phyloP scores from a whole-genome alignment of 2,888 invertebrate genomes.

The Drosophila niveifrons region DNA sequence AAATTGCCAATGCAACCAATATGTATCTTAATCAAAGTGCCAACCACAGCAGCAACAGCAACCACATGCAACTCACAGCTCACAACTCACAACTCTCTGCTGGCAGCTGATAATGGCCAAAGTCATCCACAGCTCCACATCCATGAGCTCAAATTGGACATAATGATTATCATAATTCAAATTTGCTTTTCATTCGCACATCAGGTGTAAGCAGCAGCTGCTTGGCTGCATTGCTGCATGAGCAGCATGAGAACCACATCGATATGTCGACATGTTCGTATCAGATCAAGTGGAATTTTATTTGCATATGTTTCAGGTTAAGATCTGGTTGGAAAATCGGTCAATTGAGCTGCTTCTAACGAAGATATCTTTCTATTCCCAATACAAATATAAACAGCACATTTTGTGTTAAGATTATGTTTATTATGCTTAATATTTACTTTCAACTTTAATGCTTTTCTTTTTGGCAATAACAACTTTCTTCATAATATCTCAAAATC shows the following conservation, averaged over 20 bases:
- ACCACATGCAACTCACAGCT: not conserved
- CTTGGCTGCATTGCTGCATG: too few relatives aligned
- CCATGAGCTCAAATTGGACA: slow-evolving; percentile 8
- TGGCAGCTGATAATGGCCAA: slow-evolving; percentile 23
- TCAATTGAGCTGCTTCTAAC: too few relatives aligned
- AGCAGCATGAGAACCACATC: not conserved
- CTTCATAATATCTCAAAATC: too few relatives aligned
- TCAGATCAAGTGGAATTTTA: not conserved
- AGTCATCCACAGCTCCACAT: slow-evolving; percentile 3
- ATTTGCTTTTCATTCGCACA: slow-evolving; percentile 6
- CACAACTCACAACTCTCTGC: not conserved
- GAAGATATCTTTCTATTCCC: too few relatives aligned
- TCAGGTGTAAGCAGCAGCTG: not conserved
- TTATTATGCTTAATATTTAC: too few relatives aligned
- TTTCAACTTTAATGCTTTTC: too few relatives aligned
- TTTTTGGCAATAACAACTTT: too few relatives aligned
- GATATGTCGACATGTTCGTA: not conserved
- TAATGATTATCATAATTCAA: slow-evolving; percentile 12
- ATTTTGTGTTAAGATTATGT: too few relatives aligned
- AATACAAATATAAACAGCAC: too few relatives aligned
- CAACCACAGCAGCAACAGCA: slow-evolving; percentile 23
- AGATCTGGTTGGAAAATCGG: too few relatives aligned
- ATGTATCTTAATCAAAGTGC: slow-evolving; percentile 60
- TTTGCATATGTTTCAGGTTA: not conserved
- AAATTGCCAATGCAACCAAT: slow-evolving; percentile 53